Percentiles rank a stretch among this genome's conserved stretches.
These are phyloP conservation scores for Arion vulgaris DNA, from an alignment of 1,140 invertebrate species.

Conservation along the genomic window DNA sequence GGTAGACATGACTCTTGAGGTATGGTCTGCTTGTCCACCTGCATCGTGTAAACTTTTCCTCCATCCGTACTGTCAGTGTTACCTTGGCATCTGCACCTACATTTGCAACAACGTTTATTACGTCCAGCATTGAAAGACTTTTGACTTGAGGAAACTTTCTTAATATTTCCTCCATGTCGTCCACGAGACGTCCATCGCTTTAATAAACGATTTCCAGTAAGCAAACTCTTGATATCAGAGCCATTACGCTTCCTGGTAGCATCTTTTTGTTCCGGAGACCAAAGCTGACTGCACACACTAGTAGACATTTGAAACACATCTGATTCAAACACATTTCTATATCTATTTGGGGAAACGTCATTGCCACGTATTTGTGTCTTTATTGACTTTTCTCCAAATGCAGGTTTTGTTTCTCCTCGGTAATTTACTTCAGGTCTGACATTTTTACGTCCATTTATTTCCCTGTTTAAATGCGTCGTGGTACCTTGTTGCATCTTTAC, in stretches of 20 bases:
- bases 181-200: background rate
- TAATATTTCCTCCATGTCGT: background rate
- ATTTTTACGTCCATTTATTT: background rate
- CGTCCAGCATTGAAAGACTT: background rate
- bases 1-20: background rate
- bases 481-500: background rate
- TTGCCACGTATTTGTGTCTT: background rate
- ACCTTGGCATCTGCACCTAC: background rate
- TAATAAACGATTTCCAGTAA: background rate
- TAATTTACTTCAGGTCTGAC: background rate
- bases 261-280: background rate
- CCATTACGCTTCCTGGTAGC: background rate
- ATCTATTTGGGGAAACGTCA: background rate
- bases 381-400: background rate
- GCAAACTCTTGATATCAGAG: background rate
- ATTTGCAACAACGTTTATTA: background rate
- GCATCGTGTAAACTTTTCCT: background rate
- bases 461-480: background rate
- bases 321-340: slow-evolving; percentile 16
- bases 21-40: background rate
- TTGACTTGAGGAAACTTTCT: background rate
- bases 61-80: background rate
- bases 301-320: slow-evolving; percentile 4
- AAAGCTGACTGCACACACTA: background rate
- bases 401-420: background rate